Conservation (phyloP, 2,113 vertebrate genomes). For the Chloebia gouldiae region DNA sequence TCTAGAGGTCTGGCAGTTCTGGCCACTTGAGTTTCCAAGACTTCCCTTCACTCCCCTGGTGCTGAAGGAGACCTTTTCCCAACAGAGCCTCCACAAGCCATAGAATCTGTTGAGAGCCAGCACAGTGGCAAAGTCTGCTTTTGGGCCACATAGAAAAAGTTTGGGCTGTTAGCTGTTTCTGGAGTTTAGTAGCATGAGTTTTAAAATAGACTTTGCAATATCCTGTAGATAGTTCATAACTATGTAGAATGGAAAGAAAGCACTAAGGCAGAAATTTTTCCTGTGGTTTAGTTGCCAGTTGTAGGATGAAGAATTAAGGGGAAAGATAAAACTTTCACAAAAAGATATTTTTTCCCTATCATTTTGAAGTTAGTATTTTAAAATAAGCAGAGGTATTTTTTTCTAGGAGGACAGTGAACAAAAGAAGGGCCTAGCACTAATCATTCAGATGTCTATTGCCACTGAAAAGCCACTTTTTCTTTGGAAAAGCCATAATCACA, state of each 20-base stretch:
- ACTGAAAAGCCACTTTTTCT: not conserved
- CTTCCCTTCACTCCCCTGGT: not conserved
- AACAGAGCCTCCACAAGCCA: not conserved
- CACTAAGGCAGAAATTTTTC: not conserved
- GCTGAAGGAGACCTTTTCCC: not conserved
- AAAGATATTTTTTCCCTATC: fast-evolving
- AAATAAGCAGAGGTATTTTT: not conserved
- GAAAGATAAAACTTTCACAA: not conserved
- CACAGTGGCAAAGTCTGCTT: not conserved
- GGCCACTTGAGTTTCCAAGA: not conserved
- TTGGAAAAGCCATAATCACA: not conserved
- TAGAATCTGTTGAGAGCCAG: not conserved
- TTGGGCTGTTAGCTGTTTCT: not conserved
- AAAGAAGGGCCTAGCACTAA: not conserved
- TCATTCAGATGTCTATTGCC: not conserved
- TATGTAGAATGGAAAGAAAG: not conserved
- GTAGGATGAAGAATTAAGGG: not conserved
- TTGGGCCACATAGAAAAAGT: not conserved
- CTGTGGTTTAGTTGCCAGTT: not conserved
- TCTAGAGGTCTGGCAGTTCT: not conserved
- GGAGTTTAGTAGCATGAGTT: not conserved
- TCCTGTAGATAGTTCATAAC: not conserved
- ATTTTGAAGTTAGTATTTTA: not conserved
- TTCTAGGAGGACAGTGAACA: not conserved
- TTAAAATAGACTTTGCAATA: not conserved